These are phyloP conservation scores for Gortyna flavago DNA, from an alignment of 2,888 invertebrate species.

Conservation along the genomic window DNA sequence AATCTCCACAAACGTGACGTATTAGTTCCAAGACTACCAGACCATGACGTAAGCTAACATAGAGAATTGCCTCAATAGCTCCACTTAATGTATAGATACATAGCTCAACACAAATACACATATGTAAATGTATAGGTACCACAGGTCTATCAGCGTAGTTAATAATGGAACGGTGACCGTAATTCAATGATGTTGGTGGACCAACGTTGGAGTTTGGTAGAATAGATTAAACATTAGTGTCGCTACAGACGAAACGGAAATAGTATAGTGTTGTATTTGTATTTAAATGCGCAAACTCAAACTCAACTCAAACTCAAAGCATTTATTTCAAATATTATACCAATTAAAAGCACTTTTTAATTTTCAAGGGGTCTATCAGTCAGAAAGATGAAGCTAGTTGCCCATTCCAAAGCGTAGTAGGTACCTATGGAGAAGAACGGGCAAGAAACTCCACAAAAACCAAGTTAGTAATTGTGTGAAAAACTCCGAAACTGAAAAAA, in stretches of 20 bases:
- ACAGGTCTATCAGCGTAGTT: conserved; percentile 27
- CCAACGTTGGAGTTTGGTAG: neutral
- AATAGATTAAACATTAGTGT: neutral
- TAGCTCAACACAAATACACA: neutral
- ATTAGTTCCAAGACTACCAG: conserved; percentile 3
- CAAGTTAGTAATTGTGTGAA: neutral
- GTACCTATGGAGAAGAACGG: too few species aligned
- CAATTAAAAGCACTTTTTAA: too few species aligned
- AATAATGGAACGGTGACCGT: conserved; percentile 37
- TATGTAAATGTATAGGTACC: neutral
- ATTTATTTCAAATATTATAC: too few species aligned
- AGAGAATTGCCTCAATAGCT: conserved; percentile 8
- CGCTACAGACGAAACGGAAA: neutral
- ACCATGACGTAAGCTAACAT: conserved; percentile 14
- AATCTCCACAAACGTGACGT: neutral
- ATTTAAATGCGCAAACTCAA: neutral
- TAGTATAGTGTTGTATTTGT: neutral
- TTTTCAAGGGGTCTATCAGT: too few species aligned
- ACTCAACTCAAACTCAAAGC: too few species aligned
- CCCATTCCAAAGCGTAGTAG: too few species aligned
- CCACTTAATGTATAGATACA: conserved; percentile 4
- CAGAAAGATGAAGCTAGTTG: too few species aligned
- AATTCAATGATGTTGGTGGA: conserved; percentile 35
- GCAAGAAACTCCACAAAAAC: too few species aligned
- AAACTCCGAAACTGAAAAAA: neutral